Base-by-base conservation (phyloP, 1,140 invertebrate genomes). In the Platyscapa corneri region DNA sequence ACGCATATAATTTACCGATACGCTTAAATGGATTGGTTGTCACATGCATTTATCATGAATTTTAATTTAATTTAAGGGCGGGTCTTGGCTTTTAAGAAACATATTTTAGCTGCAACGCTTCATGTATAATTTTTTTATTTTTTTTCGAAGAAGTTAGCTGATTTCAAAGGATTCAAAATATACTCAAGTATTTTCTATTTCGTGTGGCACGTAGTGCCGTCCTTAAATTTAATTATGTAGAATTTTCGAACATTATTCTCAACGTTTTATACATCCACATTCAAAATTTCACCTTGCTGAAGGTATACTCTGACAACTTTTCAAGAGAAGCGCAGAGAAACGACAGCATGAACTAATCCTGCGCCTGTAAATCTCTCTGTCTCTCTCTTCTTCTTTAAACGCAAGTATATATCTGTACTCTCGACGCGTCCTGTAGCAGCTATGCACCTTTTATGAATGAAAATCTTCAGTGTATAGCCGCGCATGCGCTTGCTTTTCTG, bases 371-470 rank as follows among this genome's bases (percentile, higher is more conserved):
- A 37, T 70, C 67, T 30, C 34, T 20, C 34, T 23, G 16, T 30
- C 67, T 23, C 30, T 14, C 18, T 37, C 67, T 37, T 7, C 34
- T 8, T 37, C 67, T 20, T 12, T 0, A 42, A 42, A n/a, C 32
- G 5, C 70, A 10, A 72, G 67, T 39, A 39, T n/a, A 0, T 39
- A 42, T 42, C 2, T 32, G 8, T 49, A 32, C n/a, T 37, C 53
- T n/a, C 32, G 39, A 27, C 23, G 74, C n/a, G 72, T 8, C 39
- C 16, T 30, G 53, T 30, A 37, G 12, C 56, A 32, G 3, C 34
- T 34, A 79, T 79, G 53, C 30, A 76, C 42, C 75, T 82, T 82
- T 82, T 74, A 82, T 82, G 80, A 82, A 82, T 82, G 80, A 82
- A 60, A 82, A 82, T 82, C 23, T 5, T 53, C 14, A 14, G 70